Conservation (phyloP, 1,140 invertebrate species). For the Pseudachorutes palmiensis region DNA sequence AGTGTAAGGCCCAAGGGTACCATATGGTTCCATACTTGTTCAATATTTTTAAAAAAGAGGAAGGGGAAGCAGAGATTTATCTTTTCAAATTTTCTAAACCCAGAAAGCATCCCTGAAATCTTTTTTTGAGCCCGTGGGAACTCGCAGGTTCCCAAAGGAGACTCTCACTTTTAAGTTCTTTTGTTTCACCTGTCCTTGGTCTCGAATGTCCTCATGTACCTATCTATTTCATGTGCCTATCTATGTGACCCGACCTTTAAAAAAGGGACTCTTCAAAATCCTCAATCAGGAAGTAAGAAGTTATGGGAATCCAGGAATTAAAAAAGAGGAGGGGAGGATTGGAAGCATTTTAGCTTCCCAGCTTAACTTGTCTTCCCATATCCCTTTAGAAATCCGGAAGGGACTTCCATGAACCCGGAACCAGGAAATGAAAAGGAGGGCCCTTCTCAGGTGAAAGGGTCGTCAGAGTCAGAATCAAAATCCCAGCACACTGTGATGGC, state of each 20-base stretch:
- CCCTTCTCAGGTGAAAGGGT: too few relatives aligned
- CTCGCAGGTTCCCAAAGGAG: not conserved
- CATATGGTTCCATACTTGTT: not conserved
- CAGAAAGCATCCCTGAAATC: too few relatives aligned
- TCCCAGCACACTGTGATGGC: not conserved
- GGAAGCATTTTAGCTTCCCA: not conserved
- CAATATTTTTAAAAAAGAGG: not conserved
- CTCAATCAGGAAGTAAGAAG: not conserved
- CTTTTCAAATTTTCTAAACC: not conserved
- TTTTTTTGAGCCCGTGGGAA: not conserved
- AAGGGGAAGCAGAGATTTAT: not conserved
- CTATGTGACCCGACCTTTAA: too few relatives aligned
- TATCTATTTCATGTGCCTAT: not conserved
- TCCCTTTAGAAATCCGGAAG: not conserved
- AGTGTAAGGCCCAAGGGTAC: not conserved
- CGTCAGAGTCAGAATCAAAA: not conserved
- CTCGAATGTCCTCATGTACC: not conserved
- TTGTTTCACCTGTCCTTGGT: not conserved
- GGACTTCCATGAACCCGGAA: not conserved
- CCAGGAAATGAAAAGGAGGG: too few relatives aligned
- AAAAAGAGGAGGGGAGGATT: not conserved
- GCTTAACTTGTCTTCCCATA: not conserved
- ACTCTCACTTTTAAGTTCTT: not conserved
- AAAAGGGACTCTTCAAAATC: not conserved
- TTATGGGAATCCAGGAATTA: not conserved